Percentiles rank a stretch among this genome's conserved stretches.
phyloP scores from a whole-genome alignment of 1,140 invertebrate genomes.

The Lamellibrachia luymesi region DNA sequence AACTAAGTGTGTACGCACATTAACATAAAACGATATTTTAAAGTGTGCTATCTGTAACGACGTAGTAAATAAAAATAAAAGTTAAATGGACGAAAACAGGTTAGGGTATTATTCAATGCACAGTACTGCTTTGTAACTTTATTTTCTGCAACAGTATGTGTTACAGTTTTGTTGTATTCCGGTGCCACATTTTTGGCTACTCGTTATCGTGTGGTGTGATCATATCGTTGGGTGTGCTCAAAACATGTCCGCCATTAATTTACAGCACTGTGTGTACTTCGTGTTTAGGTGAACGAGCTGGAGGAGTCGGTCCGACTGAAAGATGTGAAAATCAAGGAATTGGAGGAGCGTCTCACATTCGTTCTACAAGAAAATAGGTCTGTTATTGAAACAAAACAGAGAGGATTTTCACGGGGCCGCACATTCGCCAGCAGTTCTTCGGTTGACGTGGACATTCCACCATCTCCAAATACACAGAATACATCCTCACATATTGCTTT shows the following conservation, averaged over 20 bases:
- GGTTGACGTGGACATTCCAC: background rate
- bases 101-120: too few species aligned
- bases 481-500: background rate
- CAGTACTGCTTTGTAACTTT: too few species aligned
- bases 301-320: background rate
- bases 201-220: background rate
- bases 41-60: too few species aligned
- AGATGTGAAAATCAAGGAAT: background rate
- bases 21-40: too few species aligned
- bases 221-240: too few species aligned
- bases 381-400: background rate
- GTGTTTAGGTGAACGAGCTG: background rate
- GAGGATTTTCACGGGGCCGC: background rate
- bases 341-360: background rate
- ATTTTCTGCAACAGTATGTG: too few species aligned
- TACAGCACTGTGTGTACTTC: background rate
- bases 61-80: too few species aligned
- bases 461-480: too few species aligned
- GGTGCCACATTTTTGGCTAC: too few species aligned
- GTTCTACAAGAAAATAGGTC: background rate
- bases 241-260: background rate
- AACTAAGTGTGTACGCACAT: too few species aligned
- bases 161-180: too few species aligned
- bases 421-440: background rate
- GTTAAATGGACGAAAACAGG: too few species aligned